Percentiles rank a stretch among this genome's conserved stretches.
Evolutionary conservation across 2,113 vertebrate genomes (phyloP).

Genomic region (Chaetura pelagica): DNA sequence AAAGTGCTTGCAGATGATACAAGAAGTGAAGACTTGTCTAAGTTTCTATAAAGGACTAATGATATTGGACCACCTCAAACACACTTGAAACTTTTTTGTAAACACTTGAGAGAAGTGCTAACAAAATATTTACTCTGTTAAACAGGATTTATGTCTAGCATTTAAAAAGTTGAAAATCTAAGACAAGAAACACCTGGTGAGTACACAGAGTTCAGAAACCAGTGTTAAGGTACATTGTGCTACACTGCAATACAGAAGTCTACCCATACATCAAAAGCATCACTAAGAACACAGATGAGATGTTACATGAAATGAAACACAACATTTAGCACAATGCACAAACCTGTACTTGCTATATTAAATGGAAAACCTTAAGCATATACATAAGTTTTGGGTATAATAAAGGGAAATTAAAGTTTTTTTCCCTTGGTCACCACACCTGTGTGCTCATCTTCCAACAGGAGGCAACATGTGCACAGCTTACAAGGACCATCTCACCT

Average conservation of each 20-base stretch:
- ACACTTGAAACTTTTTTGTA: not conserved
- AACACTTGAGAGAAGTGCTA: not conserved
- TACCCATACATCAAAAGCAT: accelerated
- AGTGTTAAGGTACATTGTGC: not conserved
- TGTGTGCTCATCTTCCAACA: not conserved
- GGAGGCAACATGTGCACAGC: not conserved
- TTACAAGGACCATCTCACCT: not conserved
- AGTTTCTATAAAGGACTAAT: not conserved
- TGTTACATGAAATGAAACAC: not conserved
- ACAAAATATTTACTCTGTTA: not conserved
- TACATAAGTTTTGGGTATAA: not conserved
- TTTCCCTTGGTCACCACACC: not conserved
- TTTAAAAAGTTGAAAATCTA: not conserved
- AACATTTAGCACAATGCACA: not conserved
- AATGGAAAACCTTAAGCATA: not conserved
- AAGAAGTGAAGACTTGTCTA: not conserved
- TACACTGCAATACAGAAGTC: not conserved
- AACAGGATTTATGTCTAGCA: not conserved
- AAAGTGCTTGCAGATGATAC: not conserved
- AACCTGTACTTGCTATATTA: not conserved
- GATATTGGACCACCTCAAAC: not conserved
- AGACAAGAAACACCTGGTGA: not conserved
- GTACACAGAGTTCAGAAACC: not conserved
- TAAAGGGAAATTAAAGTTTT: not conserved
- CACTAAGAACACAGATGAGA: not conserved